Base-by-base conservation (phyloP, 1,140 invertebrate species). In the Cecropterus lyciades region DNA sequence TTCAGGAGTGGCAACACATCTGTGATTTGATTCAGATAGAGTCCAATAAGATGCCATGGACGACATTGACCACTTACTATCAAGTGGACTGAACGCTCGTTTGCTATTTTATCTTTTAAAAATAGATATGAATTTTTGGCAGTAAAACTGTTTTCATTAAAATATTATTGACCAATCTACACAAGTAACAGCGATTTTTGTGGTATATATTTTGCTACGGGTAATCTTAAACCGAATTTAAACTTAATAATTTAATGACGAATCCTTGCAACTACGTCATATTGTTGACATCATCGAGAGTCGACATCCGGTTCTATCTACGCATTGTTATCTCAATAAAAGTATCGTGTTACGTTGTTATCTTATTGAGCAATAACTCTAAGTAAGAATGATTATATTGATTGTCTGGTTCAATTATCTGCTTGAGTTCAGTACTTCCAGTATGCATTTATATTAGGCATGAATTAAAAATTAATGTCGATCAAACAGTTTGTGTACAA, bases 241-340 rank as follows among this genome's bases (percentile, higher is more conserved):
- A 37, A 37, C 33, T 37, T 37, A 37, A 37, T n/a, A 37, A 37
- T 37, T 10, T 37, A 37, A 37, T 11, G 33, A 37, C 4, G 11
- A 37, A 37, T 10, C 9, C n/a, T 37, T 11, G 33, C 33, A 37
- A 7, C 75, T 63, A 73, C 83, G 80, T 85, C 82, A 86, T 80
- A 55, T 63, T 79, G 84, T 86, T 88, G 83, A 87, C 78, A 85
- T 89, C 83, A 89, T 80, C 84, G 62, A 69, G 56, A 68, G 49
- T 60, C 67, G 69, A 79, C 75, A 86, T 88, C 85, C 85, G 84
- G 82, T 74, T 84, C 16, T 14, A 40, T 48, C 45, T 64, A 52
- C 55, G 27, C 67, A 30, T 30, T 69, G n/a, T 55, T 53, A 43
- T 55, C 48, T 43, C 48, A 33, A 65, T 65, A 64, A 63, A 65